Conservation (phyloP, 1,140 invertebrate genomes). For the Palaemon carinicauda region DNA sequence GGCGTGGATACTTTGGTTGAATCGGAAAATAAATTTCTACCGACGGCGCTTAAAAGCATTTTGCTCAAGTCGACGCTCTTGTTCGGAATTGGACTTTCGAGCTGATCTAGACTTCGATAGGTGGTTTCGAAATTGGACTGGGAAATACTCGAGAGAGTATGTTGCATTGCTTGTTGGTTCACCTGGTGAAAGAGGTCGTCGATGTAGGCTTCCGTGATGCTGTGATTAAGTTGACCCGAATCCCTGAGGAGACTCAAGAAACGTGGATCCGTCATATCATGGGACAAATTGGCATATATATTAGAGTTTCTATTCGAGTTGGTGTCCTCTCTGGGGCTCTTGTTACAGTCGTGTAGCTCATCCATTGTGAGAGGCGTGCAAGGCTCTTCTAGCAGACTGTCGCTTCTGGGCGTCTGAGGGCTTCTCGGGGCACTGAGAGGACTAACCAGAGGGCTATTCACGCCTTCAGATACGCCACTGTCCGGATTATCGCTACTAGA, state of each 20-base stretch:
- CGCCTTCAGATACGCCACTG: slow-evolving; percentile 48
- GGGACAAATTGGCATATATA: neutral
- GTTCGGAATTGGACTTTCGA: neutral
- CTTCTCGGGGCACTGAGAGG: slow-evolving; percentile 45
- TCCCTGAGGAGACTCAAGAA: neutral
- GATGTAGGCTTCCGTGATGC: neutral
- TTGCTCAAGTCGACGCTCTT: slow-evolving; percentile 26
- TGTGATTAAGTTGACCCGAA: too few species aligned
- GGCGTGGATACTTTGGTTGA: slow-evolving; percentile 31
- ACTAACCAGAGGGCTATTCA: slow-evolving; percentile 46
- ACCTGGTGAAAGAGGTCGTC: slow-evolving; percentile 11
- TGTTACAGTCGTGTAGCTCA: neutral
- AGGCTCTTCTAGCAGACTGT: slow-evolving; percentile 42
- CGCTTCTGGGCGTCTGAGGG: slow-evolving; percentile 41
- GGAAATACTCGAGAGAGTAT: slow-evolving; percentile 18
- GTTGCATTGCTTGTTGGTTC: neutral
- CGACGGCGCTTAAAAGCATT: slow-evolving; percentile 37
- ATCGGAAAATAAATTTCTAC: slow-evolving; percentile 41
- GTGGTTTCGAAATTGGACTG: neutral
- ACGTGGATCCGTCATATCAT: neutral
- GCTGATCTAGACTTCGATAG: neutral
- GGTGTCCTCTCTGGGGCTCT: neutral
- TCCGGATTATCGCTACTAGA: slow-evolving; percentile 53
- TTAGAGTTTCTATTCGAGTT: too few species aligned
- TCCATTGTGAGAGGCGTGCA: slow-evolving; percentile 44